A percentile compares a stretch with the other conserved stretches of the same genome.
phyloP scores from a whole-genome alignment of 2,888 invertebrate species.

The Serripes groenlandicus region DNA sequence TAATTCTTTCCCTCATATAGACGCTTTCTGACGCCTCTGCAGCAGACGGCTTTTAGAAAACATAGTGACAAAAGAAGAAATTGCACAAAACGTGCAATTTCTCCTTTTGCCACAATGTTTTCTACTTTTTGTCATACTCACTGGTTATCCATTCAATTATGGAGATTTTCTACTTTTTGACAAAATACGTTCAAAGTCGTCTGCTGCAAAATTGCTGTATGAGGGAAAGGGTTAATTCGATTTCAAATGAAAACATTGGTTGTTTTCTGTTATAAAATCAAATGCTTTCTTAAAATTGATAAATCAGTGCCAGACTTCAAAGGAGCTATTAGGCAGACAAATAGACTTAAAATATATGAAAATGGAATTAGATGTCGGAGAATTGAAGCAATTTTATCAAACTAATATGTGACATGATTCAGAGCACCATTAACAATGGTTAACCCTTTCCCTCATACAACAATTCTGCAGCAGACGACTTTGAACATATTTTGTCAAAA shows the following conservation, averaged over 20 bases:
- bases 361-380: not conserved
- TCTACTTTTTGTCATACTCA: too few relatives aligned
- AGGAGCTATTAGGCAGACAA: slow-evolving; percentile 5
- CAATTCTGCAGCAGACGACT: too few relatives aligned
- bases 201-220: too few relatives aligned
- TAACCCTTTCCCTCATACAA: too few relatives aligned
- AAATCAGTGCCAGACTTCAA: slow-evolving; percentile 6
- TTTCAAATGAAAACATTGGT: not conserved
- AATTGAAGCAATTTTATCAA: not conserved
- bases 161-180: too few relatives aligned
- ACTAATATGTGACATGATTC: too few relatives aligned
- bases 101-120: not conserved
- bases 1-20: not conserved
- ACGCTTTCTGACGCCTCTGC: not conserved
- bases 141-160: too few relatives aligned
- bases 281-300: slow-evolving; percentile 18
- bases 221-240: too few relatives aligned
- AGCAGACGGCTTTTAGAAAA: too few relatives aligned
- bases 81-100: not conserved
- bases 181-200: too few relatives aligned
- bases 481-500: too few relatives aligned
- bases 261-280: slow-evolving; percentile 9
- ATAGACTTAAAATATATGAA: slow-evolving; percentile 17
- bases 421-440: too few relatives aligned
- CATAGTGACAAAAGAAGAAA: not conserved